Base-by-base conservation (phyloP, 2,797 vertebrate species). In the Gallinago nigripennis region DNA sequence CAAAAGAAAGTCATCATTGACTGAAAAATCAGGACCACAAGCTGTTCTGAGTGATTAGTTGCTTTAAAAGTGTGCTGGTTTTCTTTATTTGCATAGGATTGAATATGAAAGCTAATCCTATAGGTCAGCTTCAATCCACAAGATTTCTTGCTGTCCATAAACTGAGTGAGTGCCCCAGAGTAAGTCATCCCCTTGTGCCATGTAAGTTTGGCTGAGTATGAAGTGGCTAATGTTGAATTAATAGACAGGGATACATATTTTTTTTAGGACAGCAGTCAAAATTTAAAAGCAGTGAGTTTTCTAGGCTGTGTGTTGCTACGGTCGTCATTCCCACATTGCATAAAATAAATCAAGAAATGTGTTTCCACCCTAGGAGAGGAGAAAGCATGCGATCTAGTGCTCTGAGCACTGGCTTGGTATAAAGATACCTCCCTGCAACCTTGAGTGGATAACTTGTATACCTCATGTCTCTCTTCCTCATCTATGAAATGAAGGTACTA, bases 101-200 rank as follows among this genome's bases (percentile, higher is more conserved):
- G 16, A 70, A 39, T 46, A 54, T 21, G 48, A 86, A 90, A 86
- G 14, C 5, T 35, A n/a, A 70, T 53, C 31, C 17, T 78, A 31
- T 16, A 43, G 5, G 16, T 66, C 43, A 51, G 1, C 39, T 81
- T 88, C 30, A 66, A 9, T 33, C 11, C 30, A 41, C 35, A 68
- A 27, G 35, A 50, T 61, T 77, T 71, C 6, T 9, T n/a, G 16
- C 18, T 61, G 43, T 18, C 2, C 8, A 46, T 53, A 50, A 77
- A 23, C 7, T 28, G 21, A 75, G 45, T 0, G 0, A 70, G n/a
- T n/a, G 5, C 1, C 57, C 17, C 18, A 58, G 4, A 33, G 15
- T 33, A 70, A 31, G 21, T 58, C 20, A 70, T 20, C 2, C 9
- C 8, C 7, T 54, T 39, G 9, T 11, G 51, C 7, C 11, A 9